phyloP scores from a whole-genome alignment of 2,888 invertebrate genomes.

The Yponomeuta cagnagella region DNA sequence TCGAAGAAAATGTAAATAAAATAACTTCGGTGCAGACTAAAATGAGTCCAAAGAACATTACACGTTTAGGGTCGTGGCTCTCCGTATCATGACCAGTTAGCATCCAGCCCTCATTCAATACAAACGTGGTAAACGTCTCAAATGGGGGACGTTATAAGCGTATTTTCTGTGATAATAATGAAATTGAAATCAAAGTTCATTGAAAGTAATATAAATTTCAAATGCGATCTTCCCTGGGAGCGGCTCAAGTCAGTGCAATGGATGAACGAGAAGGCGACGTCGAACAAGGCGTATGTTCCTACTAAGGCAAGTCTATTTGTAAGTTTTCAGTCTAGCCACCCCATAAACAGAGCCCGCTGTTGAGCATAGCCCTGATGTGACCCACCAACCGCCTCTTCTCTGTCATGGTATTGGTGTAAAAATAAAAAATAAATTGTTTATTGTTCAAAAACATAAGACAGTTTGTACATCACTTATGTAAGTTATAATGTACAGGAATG shows the following conservation, averaged over 20 bases:
- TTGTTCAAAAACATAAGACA: too few relatives aligned
- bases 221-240: conserved; percentile 63
- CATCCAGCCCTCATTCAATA: conserved; percentile 34
- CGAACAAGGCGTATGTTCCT: conserved; percentile 89
- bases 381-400: neutral
- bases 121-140: conserved; percentile 29
- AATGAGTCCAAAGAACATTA: conserved; percentile 48
- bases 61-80: conserved; percentile 41
- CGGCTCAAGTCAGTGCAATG: conserved; percentile 77
- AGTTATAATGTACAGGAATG: too few relatives aligned
- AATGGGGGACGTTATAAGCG: conserved; percentile 71
- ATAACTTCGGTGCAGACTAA: conserved; percentile 31
- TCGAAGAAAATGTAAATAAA: conserved; percentile 50
- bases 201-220: conserved; percentile 65
- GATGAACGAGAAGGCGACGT: conserved; percentile 86
- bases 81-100: conserved; percentile 60
- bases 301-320: conserved; percentile 73
- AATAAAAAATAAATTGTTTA: too few relatives aligned
- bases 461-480: too few relatives aligned
- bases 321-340: neutral
- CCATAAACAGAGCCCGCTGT: neutral
- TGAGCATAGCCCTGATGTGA: neutral
- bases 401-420: too few relatives aligned
- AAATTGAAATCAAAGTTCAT: conserved; percentile 72
- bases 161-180: conserved; percentile 72